These are phyloP conservation scores for Chamaetylas fuelleborni DNA, from an alignment of 2,113 vertebrate species.

Conservation along the genomic window DNA sequence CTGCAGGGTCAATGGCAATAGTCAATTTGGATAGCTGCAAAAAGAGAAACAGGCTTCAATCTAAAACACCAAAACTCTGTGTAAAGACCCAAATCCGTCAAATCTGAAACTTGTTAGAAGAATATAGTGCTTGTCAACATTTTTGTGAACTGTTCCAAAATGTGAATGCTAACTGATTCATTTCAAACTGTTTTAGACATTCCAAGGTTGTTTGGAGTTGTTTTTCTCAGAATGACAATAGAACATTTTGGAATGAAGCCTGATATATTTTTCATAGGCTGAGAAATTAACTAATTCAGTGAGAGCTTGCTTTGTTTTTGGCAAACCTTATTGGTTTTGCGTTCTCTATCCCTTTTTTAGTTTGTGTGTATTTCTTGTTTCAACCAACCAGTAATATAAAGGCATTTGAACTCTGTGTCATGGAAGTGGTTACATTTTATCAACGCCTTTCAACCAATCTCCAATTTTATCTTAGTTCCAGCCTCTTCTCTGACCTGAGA, in stretches of 20 bases:
- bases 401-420: background rate
- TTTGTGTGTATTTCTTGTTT: background rate
- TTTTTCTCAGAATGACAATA: background rate
- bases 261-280: background rate
- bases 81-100: background rate
- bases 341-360: background rate
- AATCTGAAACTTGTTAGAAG: background rate
- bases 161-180: background rate
- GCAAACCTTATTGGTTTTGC: background rate
- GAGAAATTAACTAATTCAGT: background rate
- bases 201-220: background rate
- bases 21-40: background rate
- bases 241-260: conserved; percentile 2
- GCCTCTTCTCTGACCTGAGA: background rate
- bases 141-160: conserved; percentile 28
- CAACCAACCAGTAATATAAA: background rate
- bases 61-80: background rate
- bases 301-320: background rate
- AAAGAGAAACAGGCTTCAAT: background rate
- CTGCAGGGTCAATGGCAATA: background rate
- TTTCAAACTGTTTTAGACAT: background rate
- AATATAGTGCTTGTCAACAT: background rate
- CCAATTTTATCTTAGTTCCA: background rate
- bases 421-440: background rate
- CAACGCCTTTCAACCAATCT: background rate